These are phyloP conservation scores for Leptodirus hochenwartii DNA, from an alignment of 2,888 invertebrate genomes.

Conservation along the genomic window DNA sequence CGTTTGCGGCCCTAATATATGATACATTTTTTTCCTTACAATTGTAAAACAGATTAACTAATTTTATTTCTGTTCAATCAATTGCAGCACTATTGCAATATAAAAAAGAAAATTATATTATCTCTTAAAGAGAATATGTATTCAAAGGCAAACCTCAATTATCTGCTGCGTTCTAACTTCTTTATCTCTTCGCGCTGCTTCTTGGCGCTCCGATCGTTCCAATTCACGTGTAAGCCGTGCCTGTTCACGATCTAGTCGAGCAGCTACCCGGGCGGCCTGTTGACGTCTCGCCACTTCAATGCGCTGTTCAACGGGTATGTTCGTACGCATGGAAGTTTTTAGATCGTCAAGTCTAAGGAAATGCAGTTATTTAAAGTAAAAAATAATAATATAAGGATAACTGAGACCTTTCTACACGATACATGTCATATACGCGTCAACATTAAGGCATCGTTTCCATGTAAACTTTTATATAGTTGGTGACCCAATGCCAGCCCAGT, in stretches of 20 bases:
- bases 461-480: too few species aligned
- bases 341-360: constrained; percentile 43
- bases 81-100: neutral
- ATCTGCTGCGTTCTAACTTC: constrained; percentile 71
- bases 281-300: constrained; percentile 55
- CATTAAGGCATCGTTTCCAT: too few species aligned
- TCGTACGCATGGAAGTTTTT: constrained; percentile 39
- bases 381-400: neutral
- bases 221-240: constrained; percentile 46
- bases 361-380: constrained; percentile 1
- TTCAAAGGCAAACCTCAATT: constrained; percentile 49
- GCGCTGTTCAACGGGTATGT: constrained; percentile 53
- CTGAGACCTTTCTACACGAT: neutral
- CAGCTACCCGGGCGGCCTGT: constrained; percentile 57
- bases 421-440: too few species aligned
- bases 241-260: constrained; percentile 52
- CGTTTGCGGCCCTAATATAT: constrained; percentile 34
- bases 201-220: constrained; percentile 67
- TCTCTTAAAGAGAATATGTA: too few species aligned
- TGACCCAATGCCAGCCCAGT: too few species aligned
- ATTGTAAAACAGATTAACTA: too few species aligned
- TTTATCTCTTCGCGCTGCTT: constrained; percentile 63
- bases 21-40: constrained; percentile 1
- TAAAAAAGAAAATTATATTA: neutral
- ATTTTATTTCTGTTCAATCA: too few species aligned